Evolutionary conservation across 2,797 vertebrate species (phyloP), one percentile per base, ranked within the genome.

Genomic region (Esox masquinongy): DNA sequence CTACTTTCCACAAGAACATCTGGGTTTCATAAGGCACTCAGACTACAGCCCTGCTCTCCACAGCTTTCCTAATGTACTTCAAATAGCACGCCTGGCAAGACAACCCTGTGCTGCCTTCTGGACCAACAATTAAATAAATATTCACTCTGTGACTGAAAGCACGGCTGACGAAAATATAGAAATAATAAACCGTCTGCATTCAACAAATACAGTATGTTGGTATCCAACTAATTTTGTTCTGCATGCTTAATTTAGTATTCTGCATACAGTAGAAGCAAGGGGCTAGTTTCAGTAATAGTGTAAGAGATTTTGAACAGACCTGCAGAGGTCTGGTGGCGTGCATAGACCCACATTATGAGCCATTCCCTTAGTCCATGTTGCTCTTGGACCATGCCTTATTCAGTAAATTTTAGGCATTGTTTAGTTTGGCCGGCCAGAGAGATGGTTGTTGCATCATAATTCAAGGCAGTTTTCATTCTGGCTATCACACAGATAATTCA

Each of bases 1-100:
- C 16, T 36, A 70, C 53, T 59, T 68, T 81, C 47, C 50, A 73
- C 73, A 77, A 2, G 39, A 81, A 86, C 88, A 88, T 87, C 87
- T 90, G 84, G 80, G 31, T 78, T 85, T 85, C 72, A 83, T 83
- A 78, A 82, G 36, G 50, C 49, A 75, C 19, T 19, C 0, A 8
- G 49, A 63, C 68, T 70, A 49, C 51, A 43, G 72, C n/a, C 56
- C 76, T 31, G 31, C 76, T 63, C 70, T 75, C 47, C 79, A 61
- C 77, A 79, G 76, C 78, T 36, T 79, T 73, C 74, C 16, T 77
- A 66, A 80, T 71, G 50, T 68, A 74, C 70, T 74, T 78, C 79
- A 78, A 77, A 76, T 78, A 70, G 26, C 73, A 31, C 1, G 49
- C 56, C 70, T 47, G 61, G 72, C 72, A 72, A 29, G 26, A 12